Evolutionary conservation across 1,140 invertebrate species (phyloP), one percentile per base, ranked within the genome.

Genomic region (Drosophila azteca): DNA sequence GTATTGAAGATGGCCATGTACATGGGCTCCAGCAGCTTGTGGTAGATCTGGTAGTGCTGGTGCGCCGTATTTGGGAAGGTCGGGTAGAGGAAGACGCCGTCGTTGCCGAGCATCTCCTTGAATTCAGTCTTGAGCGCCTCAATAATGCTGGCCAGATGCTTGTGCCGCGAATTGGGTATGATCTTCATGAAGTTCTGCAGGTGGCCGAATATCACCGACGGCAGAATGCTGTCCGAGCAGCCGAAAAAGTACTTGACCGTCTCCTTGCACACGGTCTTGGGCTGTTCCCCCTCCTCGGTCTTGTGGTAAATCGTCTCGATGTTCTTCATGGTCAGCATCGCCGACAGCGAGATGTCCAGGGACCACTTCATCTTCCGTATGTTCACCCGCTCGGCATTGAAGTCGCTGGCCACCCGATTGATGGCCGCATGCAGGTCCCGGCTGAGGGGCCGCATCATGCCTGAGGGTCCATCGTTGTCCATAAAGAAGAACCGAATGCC

Each of bases 1-100:
- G 95, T 93, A 91, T 98, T 98, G 91, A 98, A 97, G 63, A 98
- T 94, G 22, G 94, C 95, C 74, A 96, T 94, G 91, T 97, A 98
- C 13, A 94, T 93, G 79, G 95, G 94, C 92, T 97, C 96, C 48
- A 95, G 92, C 8, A 95, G 92, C 72, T 95, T 95, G 66, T 95
- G 94, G 52, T 95, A 93, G 43, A 96, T 94, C 78, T 96, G 94
- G 77, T 95, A 94, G 90, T 97, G 96, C 87, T 95, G 94, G 60
- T 95, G 94, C 8, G 97, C 96, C 31, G 95, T 92, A 31, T 94
- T 93, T 5, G 95, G 94, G 87, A 96, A 97, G 13, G 96, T 94
- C 6, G 97, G 97, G 87, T 95, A 97, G 2, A 98, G 92, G 39
- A 98, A 93, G 17, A 98, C 94, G 6, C 95, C 96, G 83, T 98